phyloP scores from a whole-genome alignment of 92 coral and sea anemone species.

The Paragorgia papillata region DNA sequence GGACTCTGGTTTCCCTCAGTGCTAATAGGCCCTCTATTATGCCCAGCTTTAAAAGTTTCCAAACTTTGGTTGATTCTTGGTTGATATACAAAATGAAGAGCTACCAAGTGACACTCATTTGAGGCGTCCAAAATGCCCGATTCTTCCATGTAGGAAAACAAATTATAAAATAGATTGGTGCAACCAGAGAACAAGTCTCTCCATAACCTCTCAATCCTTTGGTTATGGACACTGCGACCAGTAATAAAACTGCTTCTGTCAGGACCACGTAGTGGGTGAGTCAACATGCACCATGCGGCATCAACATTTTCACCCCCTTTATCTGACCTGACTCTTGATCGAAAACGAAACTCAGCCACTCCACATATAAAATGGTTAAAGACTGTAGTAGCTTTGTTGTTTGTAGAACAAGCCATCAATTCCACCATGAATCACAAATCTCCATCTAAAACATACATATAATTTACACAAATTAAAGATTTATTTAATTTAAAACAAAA shows the following conservation, averaged over 20 bases:
- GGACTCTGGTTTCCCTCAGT: constrained; percentile 34
- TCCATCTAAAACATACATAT: constrained; percentile 50
- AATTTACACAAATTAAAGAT: too few species aligned
- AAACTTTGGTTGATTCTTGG: constrained; percentile 1
- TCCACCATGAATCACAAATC: constrained; percentile 58
- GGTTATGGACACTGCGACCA: constrained; percentile 57
- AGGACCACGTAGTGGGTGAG: too few species aligned
- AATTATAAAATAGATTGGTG: constrained; percentile 26
- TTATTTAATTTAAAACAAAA: too few species aligned
- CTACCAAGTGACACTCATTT: constrained; percentile 36
- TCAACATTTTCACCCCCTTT: constrained; percentile 61
- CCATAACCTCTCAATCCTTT: constrained; percentile 56
- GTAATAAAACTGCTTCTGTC: constrained; percentile 48
- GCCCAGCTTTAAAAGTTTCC: constrained; percentile 1
- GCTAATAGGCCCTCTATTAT: neutral
- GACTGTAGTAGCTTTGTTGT: constrained; percentile 50
- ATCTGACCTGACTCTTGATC: constrained; percentile 57
- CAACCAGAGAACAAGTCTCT: constrained; percentile 48
- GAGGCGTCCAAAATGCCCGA: constrained; percentile 47
- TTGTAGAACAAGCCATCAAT: constrained; percentile 59
- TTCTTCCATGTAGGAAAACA: constrained; percentile 49
- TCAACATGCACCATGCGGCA: constrained; percentile 57
- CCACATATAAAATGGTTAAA: constrained; percentile 6
- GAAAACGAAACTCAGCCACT: constrained; percentile 1
- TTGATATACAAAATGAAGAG: constrained; percentile 21